Base-by-base conservation (phyloP, 1,140 invertebrate genomes). In the Sminthurides bifidus region DNA sequence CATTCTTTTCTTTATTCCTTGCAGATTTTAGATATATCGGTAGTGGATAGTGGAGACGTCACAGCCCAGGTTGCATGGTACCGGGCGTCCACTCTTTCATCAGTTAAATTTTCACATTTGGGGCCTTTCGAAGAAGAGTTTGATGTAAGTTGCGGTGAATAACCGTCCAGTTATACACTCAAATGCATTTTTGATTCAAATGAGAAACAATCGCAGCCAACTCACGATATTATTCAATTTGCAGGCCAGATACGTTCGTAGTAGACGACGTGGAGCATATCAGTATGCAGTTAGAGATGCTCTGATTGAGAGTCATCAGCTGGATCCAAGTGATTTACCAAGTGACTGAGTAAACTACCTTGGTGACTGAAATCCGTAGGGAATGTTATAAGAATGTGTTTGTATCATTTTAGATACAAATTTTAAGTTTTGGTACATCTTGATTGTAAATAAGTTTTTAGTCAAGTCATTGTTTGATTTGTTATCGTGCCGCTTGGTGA, bases 211-310 rank as follows among this genome's bases (percentile, higher is more conserved):
- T n/a, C n/a, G n/a, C n/a, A n/a, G n/a, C n/a, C n/a, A n/a, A n/a
- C n/a, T n/a, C n/a, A n/a, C n/a, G n/a, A n/a, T n/a, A 8, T 35
- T 33, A 10, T 51, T 44, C 6, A 21, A 19, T 43, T 58, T 54
- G 19, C 27, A 59, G 58, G 38, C 37, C 10, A 53, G 46, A 38
- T 59, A 54, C 40, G 40, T 52, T 8, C 49, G 48, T 35, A 54
- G 38, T 30, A 45, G 58, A 14, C 35, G 40, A 21, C 14, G 58
- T 3, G 58, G 58, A 3, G 37, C 38, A 2, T 59, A 59, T 38
- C 58, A 59, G 45, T 35, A 43, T 5, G 58, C 58, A 26, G 58
- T 59, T 17, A 40, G 44, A 37, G 58, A 59, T 44, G 58, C 58
- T 6, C 24, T 59, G 21, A 40, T 59, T 14, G 58, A 59, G 27